phyloP scores from a whole-genome alignment of 2,113 vertebrate genomes.

The Cyanoderma ruficeps region DNA sequence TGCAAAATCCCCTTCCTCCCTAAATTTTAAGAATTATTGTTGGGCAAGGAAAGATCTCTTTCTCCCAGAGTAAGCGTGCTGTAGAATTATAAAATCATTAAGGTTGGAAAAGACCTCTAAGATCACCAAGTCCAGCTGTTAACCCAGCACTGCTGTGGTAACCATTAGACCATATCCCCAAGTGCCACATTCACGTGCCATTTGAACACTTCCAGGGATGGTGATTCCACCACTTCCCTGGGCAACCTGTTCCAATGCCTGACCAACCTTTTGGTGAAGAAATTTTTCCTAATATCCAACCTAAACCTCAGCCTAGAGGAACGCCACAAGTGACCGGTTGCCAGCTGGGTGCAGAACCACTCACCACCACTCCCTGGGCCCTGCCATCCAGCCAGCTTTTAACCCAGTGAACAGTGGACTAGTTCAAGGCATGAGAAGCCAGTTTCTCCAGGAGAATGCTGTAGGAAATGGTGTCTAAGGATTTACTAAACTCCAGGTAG shows the following conservation, averaged over 20 bases:
- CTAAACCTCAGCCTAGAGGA: neutral
- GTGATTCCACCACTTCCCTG: neutral
- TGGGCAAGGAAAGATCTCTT: neutral
- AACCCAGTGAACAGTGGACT: neutral
- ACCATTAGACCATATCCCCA: neutral
- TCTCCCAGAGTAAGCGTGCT: neutral
- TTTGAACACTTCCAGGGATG: neutral
- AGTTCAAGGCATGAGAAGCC: neutral
- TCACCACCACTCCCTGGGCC: neutral
- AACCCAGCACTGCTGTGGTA: neutral
- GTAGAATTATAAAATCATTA: neutral
- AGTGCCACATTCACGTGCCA: neutral
- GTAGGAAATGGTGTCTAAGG: neutral
- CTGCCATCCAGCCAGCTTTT: neutral
- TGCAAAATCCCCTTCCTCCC: neutral
- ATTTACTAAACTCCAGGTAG: neutral
- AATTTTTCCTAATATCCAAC: neutral
- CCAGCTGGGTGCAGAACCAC: neutral
- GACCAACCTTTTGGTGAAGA: neutral
- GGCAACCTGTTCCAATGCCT: neutral
- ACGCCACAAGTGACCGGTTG: accelerated
- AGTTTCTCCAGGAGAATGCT: neutral
- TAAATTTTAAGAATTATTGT: neutral
- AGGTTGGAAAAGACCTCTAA: neutral
- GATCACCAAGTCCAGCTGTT: neutral